Conservation (phyloP, 2,888 invertebrate genomes). For the Atherix ibis region DNA sequence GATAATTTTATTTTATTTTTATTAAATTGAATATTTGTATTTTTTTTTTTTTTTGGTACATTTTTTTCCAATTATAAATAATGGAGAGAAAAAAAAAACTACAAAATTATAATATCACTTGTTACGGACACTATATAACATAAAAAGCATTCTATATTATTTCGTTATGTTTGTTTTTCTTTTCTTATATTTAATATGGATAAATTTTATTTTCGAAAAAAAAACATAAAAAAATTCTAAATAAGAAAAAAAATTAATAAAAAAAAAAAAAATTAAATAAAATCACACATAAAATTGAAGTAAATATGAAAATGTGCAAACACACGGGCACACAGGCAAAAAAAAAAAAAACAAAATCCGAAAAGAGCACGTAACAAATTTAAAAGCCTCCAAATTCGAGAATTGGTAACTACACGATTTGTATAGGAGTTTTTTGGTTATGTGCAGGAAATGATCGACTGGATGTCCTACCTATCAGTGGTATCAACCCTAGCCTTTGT, state of each 20-base stretch:
- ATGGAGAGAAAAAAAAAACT: no score
- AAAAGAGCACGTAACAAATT: slow-evolving; percentile 4
- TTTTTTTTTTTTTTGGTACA: no score
- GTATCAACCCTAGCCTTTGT: slow-evolving; percentile 87
- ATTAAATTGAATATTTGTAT: no score
- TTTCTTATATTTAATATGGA: no score
- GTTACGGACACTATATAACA: no score
- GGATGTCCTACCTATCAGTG: slow-evolving; percentile 93
- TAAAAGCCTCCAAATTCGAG: slow-evolving; percentile 25
- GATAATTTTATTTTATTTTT: no score
- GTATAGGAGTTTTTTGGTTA: slow-evolving; percentile 95
- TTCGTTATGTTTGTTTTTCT: no score
- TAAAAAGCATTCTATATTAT: no score
- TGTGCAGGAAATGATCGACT: slow-evolving; percentile 96
- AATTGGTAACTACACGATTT: slow-evolving; percentile 44
- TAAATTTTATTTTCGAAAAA: background rate
- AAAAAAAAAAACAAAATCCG: slow-evolving; percentile 5
- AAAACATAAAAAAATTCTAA: slow-evolving; percentile 1
- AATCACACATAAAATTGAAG: no score
- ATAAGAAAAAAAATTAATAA: slow-evolving; percentile 2
- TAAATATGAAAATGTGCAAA: slow-evolving; percentile 12
- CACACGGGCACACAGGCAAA: slow-evolving; percentile 5
- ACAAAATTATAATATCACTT: no score
- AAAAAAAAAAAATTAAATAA: slow-evolving; percentile 10
- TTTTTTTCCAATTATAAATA: no score